A percentile compares a stretch with the other conserved stretches of the same genome.
phyloP scores from a whole-genome alignment of 2,113 vertebrate species.

The Cyprichromis sp. region DNA sequence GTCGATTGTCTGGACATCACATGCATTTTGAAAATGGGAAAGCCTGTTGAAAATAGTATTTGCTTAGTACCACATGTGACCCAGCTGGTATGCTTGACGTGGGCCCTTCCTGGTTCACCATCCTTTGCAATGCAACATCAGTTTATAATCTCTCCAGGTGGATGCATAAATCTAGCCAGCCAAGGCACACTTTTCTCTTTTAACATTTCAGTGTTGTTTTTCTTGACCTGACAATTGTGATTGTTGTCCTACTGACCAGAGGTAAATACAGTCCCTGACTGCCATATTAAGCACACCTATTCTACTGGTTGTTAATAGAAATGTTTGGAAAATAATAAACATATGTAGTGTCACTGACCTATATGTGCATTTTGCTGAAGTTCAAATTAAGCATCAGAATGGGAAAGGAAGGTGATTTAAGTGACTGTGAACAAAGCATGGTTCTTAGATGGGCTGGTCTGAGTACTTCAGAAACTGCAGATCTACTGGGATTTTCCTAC shows the following conservation, averaged over 20 bases:
- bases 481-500: not conserved
- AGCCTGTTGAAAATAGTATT: constrained; percentile 10
- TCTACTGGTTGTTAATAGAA: not conserved
- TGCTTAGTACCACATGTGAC: constrained; percentile 1
- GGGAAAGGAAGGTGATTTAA: not conserved
- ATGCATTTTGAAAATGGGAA: constrained; percentile 57
- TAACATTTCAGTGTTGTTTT: constrained; percentile 12
- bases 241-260: constrained; percentile 2
- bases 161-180: not conserved
- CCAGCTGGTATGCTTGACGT: constrained; percentile 10
- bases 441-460: not conserved
- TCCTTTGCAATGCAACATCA: constrained; percentile 34
- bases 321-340: not conserved
- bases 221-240: not conserved
- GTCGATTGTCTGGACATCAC: constrained; percentile 55
- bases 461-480: not conserved
- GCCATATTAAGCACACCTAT: not conserved
- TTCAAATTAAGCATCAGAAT: not conserved
- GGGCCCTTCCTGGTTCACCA: constrained; percentile 10
- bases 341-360: not conserved
- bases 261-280: not conserved
- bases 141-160: constrained; percentile 57
- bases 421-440: not conserved
- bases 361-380: not conserved
- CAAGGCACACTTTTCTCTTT: not conserved